Percentiles rank a stretch among this genome's conserved stretches.
Evolutionary conservation across 1,140 invertebrate genomes (phyloP).

Genomic region (Ceratina calcarata): DNA sequence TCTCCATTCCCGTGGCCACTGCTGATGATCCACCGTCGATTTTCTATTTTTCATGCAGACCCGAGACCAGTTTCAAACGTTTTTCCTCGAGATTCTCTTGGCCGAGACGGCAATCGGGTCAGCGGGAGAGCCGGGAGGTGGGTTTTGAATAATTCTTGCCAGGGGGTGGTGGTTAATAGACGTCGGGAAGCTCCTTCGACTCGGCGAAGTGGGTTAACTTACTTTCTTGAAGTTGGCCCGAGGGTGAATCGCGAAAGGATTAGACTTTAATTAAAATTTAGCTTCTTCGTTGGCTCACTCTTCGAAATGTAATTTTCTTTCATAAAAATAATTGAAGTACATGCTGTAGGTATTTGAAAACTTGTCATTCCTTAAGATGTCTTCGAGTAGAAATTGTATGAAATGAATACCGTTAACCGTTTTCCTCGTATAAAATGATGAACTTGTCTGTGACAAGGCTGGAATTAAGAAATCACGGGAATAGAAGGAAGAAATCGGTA

Average conservation of each 20-base stretch:
- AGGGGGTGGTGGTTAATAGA: not conserved
- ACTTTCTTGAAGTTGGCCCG: not conserved
- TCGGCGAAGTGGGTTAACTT: not conserved
- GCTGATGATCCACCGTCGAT: constrained; percentile 38
- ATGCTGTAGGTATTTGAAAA: no score
- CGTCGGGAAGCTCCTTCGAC: no score
- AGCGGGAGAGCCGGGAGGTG: no score
- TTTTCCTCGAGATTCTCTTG: not conserved
- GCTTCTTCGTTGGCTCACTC: not conserved
- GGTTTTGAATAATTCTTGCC: constrained; percentile 1
- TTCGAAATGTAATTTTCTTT: no score
- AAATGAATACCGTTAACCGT: no score
- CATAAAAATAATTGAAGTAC: no score
- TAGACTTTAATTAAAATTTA: not conserved
- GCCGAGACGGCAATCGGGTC: not conserved
- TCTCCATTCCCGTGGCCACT: constrained; percentile 41
- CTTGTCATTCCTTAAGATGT: no score
- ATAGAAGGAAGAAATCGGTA: constrained; percentile 57
- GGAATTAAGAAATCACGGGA: constrained; percentile 54
- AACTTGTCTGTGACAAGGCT: constrained; percentile 29
- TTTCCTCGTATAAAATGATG: constrained; percentile 16
- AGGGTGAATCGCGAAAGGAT: not conserved
- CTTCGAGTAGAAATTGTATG: no score
- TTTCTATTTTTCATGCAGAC: constrained; percentile 22
- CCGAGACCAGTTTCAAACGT: not conserved